Base-by-base conservation (phyloP, 2,113 vertebrate genomes). In the Vulpes vulpes region DNA sequence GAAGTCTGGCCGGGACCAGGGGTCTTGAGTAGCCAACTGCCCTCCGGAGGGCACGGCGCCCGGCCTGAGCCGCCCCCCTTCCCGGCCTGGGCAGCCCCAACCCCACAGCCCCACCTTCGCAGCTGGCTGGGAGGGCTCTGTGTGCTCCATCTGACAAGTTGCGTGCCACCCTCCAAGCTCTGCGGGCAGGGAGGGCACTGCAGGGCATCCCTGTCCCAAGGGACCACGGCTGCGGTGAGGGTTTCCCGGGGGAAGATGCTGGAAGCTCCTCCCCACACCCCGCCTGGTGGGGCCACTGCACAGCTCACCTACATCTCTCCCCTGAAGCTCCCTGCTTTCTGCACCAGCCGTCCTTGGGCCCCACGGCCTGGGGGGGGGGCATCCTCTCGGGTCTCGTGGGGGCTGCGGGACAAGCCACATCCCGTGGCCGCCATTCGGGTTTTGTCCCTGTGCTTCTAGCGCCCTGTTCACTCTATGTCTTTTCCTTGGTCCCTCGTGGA, bases 21-120 rank as follows among this genome's bases (percentile, higher is more conserved):
- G 8, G 23, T 49, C 64, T 95, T 91, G 96, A 67, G 83, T 32
- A 71, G 64, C 89, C 69, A 80, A 27, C 3, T 1, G 30, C 5
- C 0, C 3, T 10, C 15, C 10, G 0, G 2, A 53, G 27, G 9
- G 23, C 4, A 22, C 2, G 11, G 60, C 32, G 23, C 17, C 3
- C 1, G 11, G 20, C 49, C 16, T 15, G 6, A 2, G 23, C 73
- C 12, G 11, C 43, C n/a, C 11, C 9, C 64, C 8, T 38, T 11
- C 32, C 23, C 0, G 4, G 38, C 19, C 8, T 51, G 14, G 25
- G 55, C 2, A 2, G 22, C 35, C 30, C n/a, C 2, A 3, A 19
- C 43, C 43, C 43, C 43, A 43, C 43, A 43, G 43, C 43, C 43
- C 43, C 43, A 43, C 43, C 43, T 43, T 43, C 43, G 43, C 43